Conservation (phyloP, 2,797 vertebrate species). For the Eulemur rubriventer region DNA sequence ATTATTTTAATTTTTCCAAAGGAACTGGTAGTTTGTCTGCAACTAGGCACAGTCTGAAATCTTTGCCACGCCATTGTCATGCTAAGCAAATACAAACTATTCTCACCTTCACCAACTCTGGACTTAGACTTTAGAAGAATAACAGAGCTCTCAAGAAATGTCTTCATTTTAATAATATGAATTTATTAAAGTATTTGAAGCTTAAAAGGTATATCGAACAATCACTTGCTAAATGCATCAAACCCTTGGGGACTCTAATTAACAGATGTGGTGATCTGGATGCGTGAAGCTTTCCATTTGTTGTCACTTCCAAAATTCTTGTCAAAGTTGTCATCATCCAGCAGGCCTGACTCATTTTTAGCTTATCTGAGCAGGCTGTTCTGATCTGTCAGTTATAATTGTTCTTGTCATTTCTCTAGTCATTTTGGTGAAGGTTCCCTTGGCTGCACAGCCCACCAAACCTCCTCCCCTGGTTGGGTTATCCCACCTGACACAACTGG, state of each 20-base stretch:
- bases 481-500: background rate
- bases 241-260: background rate
- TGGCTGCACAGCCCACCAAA: background rate
- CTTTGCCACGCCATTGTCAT: background rate
- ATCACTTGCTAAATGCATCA: background rate
- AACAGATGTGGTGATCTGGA: background rate
- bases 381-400: conserved; percentile 25
- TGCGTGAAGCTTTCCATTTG: background rate
- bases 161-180: conserved; percentile 1
- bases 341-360: conserved; percentile 51
- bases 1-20: conserved; percentile 30
- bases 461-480: background rate
- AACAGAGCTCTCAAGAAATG: background rate
- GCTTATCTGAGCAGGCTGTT: conserved; percentile 39
- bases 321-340: background rate
- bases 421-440: conserved; percentile 19
- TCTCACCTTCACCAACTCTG: background rate
- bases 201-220: conserved; percentile 43
- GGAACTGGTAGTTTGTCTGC: background rate
- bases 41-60: background rate
- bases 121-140: background rate
- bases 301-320: conserved; percentile 41
- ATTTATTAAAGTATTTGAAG: conserved; percentile 24
- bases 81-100: background rate
- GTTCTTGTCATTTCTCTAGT: background rate